These are phyloP conservation scores for Carollia perspicillata DNA, from an alignment of 2,113 vertebrate species.

Conservation along the genomic window DNA sequence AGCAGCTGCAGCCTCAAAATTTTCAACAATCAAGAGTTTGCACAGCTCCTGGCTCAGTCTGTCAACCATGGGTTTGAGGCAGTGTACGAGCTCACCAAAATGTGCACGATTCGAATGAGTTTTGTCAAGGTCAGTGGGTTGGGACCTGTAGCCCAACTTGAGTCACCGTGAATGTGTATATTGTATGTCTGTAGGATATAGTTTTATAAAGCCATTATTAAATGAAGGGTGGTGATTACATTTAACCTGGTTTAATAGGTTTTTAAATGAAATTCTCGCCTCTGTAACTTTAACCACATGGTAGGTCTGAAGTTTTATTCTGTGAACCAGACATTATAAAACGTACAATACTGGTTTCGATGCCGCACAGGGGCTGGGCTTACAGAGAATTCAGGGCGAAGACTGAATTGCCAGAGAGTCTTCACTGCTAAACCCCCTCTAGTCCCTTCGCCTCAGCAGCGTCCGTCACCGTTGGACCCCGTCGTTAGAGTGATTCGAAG, in stretches of 20 bases:
- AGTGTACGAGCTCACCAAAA: slow-evolving; percentile 97
- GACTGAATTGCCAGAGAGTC: slow-evolving; percentile 21
- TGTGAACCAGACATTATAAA: slow-evolving; percentile 20
- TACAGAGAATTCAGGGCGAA: slow-evolving; percentile 34
- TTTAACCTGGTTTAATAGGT: neutral
- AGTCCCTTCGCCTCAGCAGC: neutral
- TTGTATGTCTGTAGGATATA: neutral
- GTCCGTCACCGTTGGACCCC: neutral
- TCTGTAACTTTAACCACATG: slow-evolving; percentile 14
- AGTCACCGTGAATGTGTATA: neutral
- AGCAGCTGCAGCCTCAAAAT: slow-evolving; percentile 98
- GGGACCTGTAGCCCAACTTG: neutral
- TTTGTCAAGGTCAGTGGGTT: slow-evolving; percentile 92
- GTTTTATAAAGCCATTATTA: neutral
- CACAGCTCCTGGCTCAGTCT: slow-evolving; percentile 95
- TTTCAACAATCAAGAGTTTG: slow-evolving; percentile 98
- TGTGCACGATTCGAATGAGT: slow-evolving; percentile 99
- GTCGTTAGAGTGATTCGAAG: neutral
- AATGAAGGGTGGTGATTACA: neutral
- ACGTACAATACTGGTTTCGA: neutral
- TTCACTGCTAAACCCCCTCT: slow-evolving; percentile 42
- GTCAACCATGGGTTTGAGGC: slow-evolving; percentile 98
- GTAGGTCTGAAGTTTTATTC: neutral
- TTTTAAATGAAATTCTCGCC: slow-evolving; percentile 38
- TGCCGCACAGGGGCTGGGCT: neutral